Evolutionary conservation across 2,888 invertebrate genomes (phyloP), one percentile per base, ranked within the genome.

Genomic region (Harmothoe impar): DNA sequence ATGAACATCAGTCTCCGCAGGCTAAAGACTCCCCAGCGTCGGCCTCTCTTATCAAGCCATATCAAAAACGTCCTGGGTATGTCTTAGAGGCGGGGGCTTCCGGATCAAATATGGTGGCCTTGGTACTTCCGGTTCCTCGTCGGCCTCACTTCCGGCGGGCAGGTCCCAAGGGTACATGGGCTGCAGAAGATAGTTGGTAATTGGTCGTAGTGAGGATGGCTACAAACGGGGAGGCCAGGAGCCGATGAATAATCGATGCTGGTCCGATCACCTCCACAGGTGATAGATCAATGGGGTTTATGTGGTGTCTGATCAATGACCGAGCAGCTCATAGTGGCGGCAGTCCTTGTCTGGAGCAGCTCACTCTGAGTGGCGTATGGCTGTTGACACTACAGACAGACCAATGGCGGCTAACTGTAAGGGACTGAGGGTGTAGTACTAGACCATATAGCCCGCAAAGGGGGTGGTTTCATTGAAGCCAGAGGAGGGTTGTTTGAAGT

Each of bases 191-290:
- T 72, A 72, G 31, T 25, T 72, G 62, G 29, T 72, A 72, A 72
- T 72, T 72, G 72, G 15, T 25, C 25, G 72, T 7, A 23, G 72
- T 62, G 62, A 62, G n/a, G 62, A 20, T 62, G 62, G 43, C 43
- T 43, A 62, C 23, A 62, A 62, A 20, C 23, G 1, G 62, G 62
- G 12, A 62, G 62, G 62, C 7, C 23, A 62, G 62, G 62, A 62
- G 15, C 81, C 20, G 81, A 81, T 81, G 81, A 81, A 81, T 81
- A 81, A 81, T 81, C 81, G 43, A 81, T 81, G 35, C 43, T 23
- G 0, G 43, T 81, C 81, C 23, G 81, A 81, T 81, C 81, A 72
- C 72, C 72, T 72, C 20, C 72, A 25, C 25, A 72, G 29, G 72
- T 29, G 29, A 29, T n/a, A 29, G 72, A 72, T 72, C 72, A 72